These are phyloP conservation scores for Scelioninae gen. 1 DNA, from an alignment of 2,888 invertebrate genomes.

Conservation along the genomic window DNA sequence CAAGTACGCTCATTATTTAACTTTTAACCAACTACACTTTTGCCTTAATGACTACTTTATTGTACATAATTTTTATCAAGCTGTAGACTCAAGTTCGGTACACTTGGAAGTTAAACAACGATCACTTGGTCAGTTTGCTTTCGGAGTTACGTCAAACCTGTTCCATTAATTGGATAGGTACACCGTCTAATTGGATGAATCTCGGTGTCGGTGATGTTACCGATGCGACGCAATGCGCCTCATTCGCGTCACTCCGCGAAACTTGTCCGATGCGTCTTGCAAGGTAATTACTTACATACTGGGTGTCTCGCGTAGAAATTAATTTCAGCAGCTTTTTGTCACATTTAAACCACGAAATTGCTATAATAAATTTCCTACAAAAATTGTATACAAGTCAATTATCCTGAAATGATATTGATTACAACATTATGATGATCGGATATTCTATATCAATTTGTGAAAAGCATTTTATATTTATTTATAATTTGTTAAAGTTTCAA, in stretches of 20 bases:
- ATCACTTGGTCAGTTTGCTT: conserved; percentile 60
- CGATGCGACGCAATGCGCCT: conserved; percentile 46
- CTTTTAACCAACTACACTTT: conserved; percentile 15
- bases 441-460: no score
- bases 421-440: no score
- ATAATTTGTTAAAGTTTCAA: no score
- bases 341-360: conserved; percentile 3
- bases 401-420: background rate
- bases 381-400: background rate
- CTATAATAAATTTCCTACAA: no score
- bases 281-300: conserved; percentile 45
- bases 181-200: conserved; percentile 61
- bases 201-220: conserved; percentile 55
- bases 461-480: no score
- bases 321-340: conserved; percentile 3
- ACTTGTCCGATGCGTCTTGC: conserved; percentile 48
- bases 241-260: conserved; percentile 54
- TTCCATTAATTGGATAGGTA: conserved; percentile 66
- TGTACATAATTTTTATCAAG: conserved; percentile 3
- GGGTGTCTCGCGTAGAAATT: conserved; percentile 22
- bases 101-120: conserved; percentile 46
- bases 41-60: conserved; percentile 1
- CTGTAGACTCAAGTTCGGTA: conserved; percentile 7
- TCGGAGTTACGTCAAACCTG: conserved; percentile 62
- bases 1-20: background rate